Evolutionary conservation across 2,888 invertebrate species (phyloP).

Genomic region (Bugula neritina): DNA sequence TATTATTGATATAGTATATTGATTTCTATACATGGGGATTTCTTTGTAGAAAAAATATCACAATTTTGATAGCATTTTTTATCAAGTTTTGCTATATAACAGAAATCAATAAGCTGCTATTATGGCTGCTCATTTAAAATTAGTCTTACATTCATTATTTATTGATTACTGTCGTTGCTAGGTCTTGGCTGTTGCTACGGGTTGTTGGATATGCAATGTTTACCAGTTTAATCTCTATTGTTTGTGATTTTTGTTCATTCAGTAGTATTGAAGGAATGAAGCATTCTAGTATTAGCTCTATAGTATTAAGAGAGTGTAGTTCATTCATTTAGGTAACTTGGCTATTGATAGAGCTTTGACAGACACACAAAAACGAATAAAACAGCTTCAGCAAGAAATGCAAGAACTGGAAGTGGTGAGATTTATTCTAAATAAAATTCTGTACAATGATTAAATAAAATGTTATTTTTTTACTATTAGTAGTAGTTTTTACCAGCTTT

Average conservation of each 20-base stretch:
- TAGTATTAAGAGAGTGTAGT: background rate
- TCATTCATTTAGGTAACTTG: conserved; percentile 28
- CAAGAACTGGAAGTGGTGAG: conserved; percentile 28
- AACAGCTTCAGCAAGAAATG: conserved; percentile 32
- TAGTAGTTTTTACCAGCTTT: too few relatives aligned
- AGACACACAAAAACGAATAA: conserved; percentile 30
- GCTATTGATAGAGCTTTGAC: conserved; percentile 30
- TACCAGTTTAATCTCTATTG: background rate
- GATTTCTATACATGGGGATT: too few relatives aligned
- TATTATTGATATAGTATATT: too few relatives aligned
- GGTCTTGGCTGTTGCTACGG: background rate
- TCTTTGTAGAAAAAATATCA: too few relatives aligned
- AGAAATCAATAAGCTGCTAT: too few relatives aligned
- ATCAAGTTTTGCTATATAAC: too few relatives aligned
- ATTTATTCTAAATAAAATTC: too few relatives aligned
- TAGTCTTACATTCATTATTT: too few relatives aligned
- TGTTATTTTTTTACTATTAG: too few relatives aligned
- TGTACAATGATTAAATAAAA: too few relatives aligned
- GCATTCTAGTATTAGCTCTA: background rate
- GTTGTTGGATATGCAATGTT: background rate
- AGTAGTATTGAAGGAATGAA: background rate
- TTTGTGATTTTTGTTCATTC: background rate
- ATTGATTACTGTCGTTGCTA: background rate
- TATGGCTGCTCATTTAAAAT: too few relatives aligned
- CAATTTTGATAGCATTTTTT: too few relatives aligned